These are phyloP conservation scores for Babyrousa celebensis DNA, from an alignment of 2,797 vertebrate genomes.

Conservation along the genomic window DNA sequence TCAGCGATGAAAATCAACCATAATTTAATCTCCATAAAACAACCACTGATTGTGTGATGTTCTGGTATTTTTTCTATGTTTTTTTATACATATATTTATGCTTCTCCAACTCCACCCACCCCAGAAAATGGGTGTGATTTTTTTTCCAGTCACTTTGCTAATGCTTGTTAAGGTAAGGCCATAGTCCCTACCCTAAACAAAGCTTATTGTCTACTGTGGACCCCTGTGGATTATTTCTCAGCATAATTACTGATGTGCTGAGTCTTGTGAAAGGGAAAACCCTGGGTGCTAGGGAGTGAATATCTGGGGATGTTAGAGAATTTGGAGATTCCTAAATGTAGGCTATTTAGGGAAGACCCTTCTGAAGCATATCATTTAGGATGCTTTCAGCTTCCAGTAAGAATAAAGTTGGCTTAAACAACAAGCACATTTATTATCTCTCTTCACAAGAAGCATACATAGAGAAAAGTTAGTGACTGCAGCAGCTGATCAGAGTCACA, in stretches of 20 bases:
- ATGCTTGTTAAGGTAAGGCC: neutral
- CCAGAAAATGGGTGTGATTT: neutral
- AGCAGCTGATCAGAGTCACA: neutral
- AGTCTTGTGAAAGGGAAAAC: neutral
- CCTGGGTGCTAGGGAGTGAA: neutral
- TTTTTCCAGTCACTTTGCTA: neutral
- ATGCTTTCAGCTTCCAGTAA: neutral
- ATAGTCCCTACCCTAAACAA: neutral
- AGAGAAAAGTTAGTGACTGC: neutral
- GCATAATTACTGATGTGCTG: neutral
- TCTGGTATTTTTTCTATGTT: conserved; percentile 5
- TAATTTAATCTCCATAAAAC: conserved; percentile 29
- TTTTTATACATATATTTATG: conserved; percentile 34
- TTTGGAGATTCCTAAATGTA: neutral
- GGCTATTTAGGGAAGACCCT: neutral
- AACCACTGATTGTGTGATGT: neutral
- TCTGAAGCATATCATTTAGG: neutral
- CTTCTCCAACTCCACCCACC: neutral
- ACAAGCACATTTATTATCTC: neutral
- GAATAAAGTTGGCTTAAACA: neutral
- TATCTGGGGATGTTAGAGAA: neutral
- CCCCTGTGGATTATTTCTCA: neutral
- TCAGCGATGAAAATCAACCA: neutral
- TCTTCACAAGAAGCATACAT: neutral
- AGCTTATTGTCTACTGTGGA: neutral